Evolutionary conservation across 1,140 invertebrate species (phyloP).

Genomic region (Scaptodrosophila lebanonensis): DNA sequence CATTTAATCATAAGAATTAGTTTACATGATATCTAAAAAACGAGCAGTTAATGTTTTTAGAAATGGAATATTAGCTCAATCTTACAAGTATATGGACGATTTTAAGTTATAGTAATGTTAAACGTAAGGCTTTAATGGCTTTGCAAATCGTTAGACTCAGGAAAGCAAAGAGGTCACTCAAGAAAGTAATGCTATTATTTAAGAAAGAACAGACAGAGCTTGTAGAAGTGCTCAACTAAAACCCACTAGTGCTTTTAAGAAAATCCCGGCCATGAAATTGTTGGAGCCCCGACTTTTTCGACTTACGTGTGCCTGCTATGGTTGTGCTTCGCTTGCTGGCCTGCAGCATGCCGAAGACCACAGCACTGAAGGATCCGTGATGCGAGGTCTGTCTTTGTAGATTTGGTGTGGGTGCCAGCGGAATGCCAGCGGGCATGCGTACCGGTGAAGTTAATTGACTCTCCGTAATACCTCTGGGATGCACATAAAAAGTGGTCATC

Average conservation of each 20-base stretch:
- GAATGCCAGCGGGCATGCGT: constrained; percentile 65
- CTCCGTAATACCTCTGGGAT: constrained; percentile 80
- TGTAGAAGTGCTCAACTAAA: too few relatives aligned
- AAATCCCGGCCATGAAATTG: too few relatives aligned
- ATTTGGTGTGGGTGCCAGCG: constrained; percentile 66
- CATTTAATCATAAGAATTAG: too few relatives aligned
- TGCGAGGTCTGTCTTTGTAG: constrained; percentile 83
- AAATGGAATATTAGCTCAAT: too few relatives aligned
- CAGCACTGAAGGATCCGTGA: constrained; percentile 88
- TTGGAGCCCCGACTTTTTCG: background rate
- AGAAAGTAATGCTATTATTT: too few relatives aligned
- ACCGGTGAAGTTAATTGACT: constrained; percentile 76
- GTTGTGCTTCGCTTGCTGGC: constrained; percentile 83
- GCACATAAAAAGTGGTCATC: constrained; percentile 96
- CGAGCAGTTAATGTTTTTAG: too few relatives aligned
- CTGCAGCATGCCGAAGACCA: constrained; percentile 91
- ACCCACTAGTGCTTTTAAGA: too few relatives aligned
- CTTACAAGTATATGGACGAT: too few relatives aligned
- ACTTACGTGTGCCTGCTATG: constrained; percentile 78
- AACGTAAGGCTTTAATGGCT: too few relatives aligned
- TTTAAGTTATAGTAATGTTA: too few relatives aligned
- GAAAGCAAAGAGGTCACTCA: background rate
- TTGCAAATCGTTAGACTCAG: background rate
- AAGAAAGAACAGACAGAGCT: too few relatives aligned
- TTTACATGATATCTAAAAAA: too few relatives aligned